A percentile compares a stretch with the other conserved stretches of the same genome.
Conservation (phyloP, 2,888 invertebrate species). For the Folsomia manolachei region DNA sequence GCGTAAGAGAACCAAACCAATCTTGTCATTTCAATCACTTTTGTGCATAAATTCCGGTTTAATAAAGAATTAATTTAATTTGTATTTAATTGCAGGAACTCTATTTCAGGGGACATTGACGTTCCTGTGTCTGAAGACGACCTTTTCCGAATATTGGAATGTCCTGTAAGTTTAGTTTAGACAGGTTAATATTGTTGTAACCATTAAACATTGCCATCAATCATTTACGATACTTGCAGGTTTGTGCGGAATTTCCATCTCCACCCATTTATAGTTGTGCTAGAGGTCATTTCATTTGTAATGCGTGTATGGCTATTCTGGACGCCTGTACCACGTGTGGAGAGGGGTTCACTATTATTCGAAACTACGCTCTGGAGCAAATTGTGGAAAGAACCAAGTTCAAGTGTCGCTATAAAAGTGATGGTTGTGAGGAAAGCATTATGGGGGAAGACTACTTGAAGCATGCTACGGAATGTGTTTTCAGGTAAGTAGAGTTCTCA, state of each 20-base stretch:
- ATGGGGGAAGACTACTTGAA: slow-evolving; percentile 17
- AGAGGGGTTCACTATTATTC: slow-evolving; percentile 23
- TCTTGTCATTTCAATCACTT: too few species aligned
- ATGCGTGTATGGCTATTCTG: slow-evolving; percentile 21
- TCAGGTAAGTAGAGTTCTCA: slow-evolving; percentile 24
- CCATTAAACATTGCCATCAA: neutral
- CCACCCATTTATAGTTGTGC: slow-evolving; percentile 37
- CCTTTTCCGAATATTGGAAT: slow-evolving; percentile 29
- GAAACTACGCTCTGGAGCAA: slow-evolving; percentile 33
- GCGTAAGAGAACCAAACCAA: too few species aligned
- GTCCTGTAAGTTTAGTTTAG: too few species aligned
- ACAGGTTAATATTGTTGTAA: too few species aligned
- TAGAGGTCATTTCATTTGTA: slow-evolving; percentile 36
- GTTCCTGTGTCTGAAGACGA: slow-evolving; percentile 19
- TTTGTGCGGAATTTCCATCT: slow-evolving; percentile 31
- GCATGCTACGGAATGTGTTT: slow-evolving; percentile 29
- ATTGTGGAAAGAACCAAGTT: slow-evolving; percentile 30
- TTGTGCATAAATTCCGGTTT: too few species aligned
- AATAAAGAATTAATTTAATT: too few species aligned
- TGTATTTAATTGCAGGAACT: neutral
- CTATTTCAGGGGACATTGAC: slow-evolving; percentile 23
- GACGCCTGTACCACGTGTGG: slow-evolving; percentile 26
- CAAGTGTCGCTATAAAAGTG: slow-evolving; percentile 26
- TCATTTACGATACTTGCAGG: too few species aligned
- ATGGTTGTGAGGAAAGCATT: slow-evolving; percentile 22